Evolutionary conservation across 2,888 invertebrate genomes (phyloP).

Genomic region (Ormyrus nitidulus): DNA sequence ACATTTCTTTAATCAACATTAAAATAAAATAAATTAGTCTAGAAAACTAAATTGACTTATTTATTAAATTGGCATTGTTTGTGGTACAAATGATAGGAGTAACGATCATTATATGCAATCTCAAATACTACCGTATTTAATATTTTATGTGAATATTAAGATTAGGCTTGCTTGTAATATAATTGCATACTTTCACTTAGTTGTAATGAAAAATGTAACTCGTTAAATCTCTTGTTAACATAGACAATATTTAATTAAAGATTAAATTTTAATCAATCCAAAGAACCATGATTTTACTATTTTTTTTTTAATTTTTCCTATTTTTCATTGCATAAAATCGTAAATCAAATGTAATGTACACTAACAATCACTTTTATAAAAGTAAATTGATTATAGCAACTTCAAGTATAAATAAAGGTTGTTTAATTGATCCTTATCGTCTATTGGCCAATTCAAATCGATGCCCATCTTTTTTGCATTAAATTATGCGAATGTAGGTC

Average conservation of each 20-base stretch:
- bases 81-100: too few species aligned
- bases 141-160: too few species aligned
- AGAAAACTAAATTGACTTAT: too few species aligned
- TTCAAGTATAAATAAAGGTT: conserved; percentile 37
- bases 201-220: conserved; percentile 12
- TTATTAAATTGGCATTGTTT: too few species aligned
- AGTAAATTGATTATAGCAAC: conserved; percentile 28
- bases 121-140: too few species aligned
- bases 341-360: conserved; percentile 40
- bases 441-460: conserved; percentile 33
- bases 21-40: background rate
- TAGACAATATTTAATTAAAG: background rate
- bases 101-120: too few species aligned
- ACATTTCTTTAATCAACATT: background rate
- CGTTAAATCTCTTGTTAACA: conserved; percentile 12
- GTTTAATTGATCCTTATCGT: conserved; percentile 21
- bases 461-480: conserved; percentile 23
- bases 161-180: too few species aligned
- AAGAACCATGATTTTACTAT: conserved; percentile 14
- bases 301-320: conserved; percentile 26
- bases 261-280: conserved; percentile 6
- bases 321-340: conserved; percentile 29
- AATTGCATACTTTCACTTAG: background rate
- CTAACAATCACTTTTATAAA: conserved; percentile 36
- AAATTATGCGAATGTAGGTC: conserved; percentile 10